A percentile compares a stretch with the other conserved stretches of the same genome.
These are phyloP conservation scores for Heliocidaris erythrogramma DNA, from an alignment of 35 echinoderm and acorn worm species.

Conservation along the genomic window DNA sequence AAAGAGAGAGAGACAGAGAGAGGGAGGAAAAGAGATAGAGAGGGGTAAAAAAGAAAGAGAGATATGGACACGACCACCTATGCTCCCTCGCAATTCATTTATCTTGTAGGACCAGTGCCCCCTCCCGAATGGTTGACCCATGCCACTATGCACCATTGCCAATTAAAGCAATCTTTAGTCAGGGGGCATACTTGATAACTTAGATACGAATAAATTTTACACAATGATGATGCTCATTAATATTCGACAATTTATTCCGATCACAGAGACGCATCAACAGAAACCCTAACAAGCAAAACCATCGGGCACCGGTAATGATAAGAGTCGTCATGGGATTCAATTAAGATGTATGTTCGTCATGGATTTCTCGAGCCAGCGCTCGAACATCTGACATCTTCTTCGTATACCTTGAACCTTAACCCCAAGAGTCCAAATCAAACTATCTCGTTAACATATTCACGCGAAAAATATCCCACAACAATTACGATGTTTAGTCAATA, in stretches of 20 bases:
- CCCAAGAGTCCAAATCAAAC: neutral
- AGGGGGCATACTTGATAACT: neutral
- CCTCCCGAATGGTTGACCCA: neutral
- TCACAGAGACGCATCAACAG: neutral
- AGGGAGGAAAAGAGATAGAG: too few relatives aligned
- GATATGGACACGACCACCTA: too few relatives aligned
- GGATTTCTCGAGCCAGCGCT: neutral
- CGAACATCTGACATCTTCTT: neutral
- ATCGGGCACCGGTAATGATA: neutral
- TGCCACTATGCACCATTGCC: neutral
- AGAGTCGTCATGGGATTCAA: neutral
- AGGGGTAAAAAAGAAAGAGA: too few relatives aligned
- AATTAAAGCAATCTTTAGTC: neutral
- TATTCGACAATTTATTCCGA: neutral
- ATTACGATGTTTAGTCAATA: slow-evolving; percentile 11
- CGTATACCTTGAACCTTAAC: neutral
- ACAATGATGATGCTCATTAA: neutral
- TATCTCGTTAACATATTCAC: neutral
- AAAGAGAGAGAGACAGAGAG: too few relatives aligned
- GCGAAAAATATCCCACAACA: neutral
- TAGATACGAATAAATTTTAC: neutral
- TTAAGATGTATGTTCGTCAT: neutral
- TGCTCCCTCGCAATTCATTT: too few relatives aligned
- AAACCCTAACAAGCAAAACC: neutral
- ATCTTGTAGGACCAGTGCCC: neutral